These are phyloP conservation scores for Actenoides hombroni DNA, from an alignment of 2,113 vertebrate genomes.

Conservation along the genomic window DNA sequence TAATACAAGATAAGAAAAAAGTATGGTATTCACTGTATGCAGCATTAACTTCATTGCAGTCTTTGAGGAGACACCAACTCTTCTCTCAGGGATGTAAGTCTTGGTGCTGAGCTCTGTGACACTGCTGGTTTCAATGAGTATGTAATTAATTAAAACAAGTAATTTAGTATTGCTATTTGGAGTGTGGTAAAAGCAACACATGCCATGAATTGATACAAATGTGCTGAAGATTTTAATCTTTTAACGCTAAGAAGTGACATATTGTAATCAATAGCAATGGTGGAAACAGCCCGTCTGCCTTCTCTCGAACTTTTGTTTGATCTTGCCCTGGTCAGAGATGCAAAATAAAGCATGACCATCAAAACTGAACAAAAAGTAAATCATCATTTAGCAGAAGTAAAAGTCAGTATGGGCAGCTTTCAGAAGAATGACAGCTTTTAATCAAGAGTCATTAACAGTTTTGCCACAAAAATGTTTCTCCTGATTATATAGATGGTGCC, in stretches of 20 bases:
- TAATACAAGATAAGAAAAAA: background rate
- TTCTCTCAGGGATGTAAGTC: background rate
- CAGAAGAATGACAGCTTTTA: background rate
- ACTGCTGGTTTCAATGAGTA: background rate
- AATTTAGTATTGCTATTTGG: background rate
- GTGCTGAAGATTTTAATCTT: background rate
- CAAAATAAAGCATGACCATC: background rate
- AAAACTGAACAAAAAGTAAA: background rate
- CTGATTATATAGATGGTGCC: background rate
- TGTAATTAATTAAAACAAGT: slow-evolving; percentile 24
- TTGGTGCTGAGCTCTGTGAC: background rate
- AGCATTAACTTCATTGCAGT: background rate
- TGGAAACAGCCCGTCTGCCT: background rate
- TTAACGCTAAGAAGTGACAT: background rate
- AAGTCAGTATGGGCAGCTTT: background rate
- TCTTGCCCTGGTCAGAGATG: background rate
- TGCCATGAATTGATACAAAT: background rate
- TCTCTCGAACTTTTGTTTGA: background rate
- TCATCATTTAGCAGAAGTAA: background rate
- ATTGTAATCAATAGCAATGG: background rate
- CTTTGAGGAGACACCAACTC: background rate
- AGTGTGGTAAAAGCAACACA: slow-evolving; percentile 8
- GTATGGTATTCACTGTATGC: background rate
- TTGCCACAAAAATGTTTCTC: background rate
- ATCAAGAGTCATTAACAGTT: background rate